Base-by-base conservation (phyloP, 2,888 invertebrate genomes). In the Phania funesta region DNA sequence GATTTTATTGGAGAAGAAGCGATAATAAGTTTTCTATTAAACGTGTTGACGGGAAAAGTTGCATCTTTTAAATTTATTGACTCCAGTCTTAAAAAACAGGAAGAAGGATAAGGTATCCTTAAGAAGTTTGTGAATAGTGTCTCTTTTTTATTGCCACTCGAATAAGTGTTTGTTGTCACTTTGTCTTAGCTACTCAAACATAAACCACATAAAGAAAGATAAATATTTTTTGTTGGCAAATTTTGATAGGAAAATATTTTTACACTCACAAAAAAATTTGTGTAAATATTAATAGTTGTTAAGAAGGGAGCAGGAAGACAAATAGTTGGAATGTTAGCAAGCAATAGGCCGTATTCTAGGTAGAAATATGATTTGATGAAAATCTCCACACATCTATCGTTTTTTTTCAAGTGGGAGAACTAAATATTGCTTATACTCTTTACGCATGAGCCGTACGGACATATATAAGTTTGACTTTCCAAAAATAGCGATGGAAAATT, bases 161-260 rank as follows among this genome's bases (percentile, higher is more conserved):
- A 64, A 44, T 73, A 73, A 73, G 52, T 73, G 54, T 64, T 64
- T 64, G 64, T 56, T 74, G 74, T 18, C 64, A 56, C 64, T 74
- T 74, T 56, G 44, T 64, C n/a, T 26, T 29, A 74, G 65, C 67
- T 68, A 67, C 62, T 79, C 68, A 67, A 67, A 52, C 29, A 67
- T 60, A 73, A 70, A 64, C 71, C 62, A 68, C 74, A 64, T 20
- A 56, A 44, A 54, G 18, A 29, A 46, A 29, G 58, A 60, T 52
- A 73, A 62, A 73, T 29, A 62, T 54, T 60, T 41, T 32, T 70
- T 32, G 20, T n/a, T 5, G 0, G 7, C 9, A 26, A 60, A 9
- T 44, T 44, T 18, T 18, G 16, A 16, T 7, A 35, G 22, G 13
- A 48, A 48, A 48, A 13, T n/a, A n/a, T n/a, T n/a, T n/a, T 44